These are phyloP conservation scores for Halcyon chelicuti DNA, from an alignment of 2,797 vertebrate genomes.

Conservation along the genomic window DNA sequence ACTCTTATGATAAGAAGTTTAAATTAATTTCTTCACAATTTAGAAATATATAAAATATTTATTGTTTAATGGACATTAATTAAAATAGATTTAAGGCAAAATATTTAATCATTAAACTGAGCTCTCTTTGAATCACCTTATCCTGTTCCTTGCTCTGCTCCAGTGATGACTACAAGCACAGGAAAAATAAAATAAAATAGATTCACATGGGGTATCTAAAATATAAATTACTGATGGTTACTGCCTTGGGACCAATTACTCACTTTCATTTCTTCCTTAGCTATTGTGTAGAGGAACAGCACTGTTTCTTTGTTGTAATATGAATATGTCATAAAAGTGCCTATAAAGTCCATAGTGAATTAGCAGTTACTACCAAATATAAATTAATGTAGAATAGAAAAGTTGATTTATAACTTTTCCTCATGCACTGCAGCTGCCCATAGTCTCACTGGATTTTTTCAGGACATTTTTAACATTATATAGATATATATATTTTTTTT, in stretches of 20 bases:
- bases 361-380: conserved; percentile 18
- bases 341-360: conserved; percentile 30
- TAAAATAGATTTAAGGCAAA: not conserved
- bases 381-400: not conserved
- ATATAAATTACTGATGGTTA: not conserved
- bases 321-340: not conserved
- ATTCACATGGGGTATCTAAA: not conserved
- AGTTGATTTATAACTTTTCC: conserved; percentile 9
- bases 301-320: not conserved
- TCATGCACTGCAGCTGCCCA: not conserved
- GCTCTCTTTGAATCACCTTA: not conserved
- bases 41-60: not conserved
- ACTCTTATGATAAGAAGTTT: not conserved
- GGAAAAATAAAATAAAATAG: not conserved
- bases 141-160: not conserved
- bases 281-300: not conserved
- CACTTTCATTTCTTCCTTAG: not conserved
- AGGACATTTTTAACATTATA: not conserved
- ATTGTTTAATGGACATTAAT: not conserved
- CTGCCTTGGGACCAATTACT: not conserved
- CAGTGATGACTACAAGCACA: not conserved
- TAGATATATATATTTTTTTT: not conserved
- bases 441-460: conserved; percentile 22
- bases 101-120: not conserved
- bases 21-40: not conserved